A percentile compares a stretch with the other conserved stretches of the same genome.
phyloP scores from a whole-genome alignment of 1,140 invertebrate species.

The Sminthurinus signatus region DNA sequence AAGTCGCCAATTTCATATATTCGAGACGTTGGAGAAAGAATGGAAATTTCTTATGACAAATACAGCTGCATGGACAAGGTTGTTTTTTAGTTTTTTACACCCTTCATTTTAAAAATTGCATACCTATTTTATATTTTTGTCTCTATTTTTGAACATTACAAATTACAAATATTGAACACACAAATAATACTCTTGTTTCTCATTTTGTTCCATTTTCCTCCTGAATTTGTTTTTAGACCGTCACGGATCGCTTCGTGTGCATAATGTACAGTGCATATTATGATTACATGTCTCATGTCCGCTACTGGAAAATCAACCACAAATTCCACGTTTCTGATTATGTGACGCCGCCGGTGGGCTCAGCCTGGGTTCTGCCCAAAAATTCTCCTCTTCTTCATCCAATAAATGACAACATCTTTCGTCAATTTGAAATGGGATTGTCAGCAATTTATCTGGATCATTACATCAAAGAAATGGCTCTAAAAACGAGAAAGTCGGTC shows the following conservation, averaged over 20 bases:
- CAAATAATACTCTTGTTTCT: no score
- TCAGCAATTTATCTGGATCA: constrained; percentile 29
- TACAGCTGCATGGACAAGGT: constrained; percentile 32
- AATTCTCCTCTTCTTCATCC: constrained; percentile 26
- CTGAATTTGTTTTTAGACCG: constrained; percentile 9
- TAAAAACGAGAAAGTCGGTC: constrained; percentile 12
- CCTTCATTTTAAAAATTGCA: background rate
- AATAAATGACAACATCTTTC: constrained; percentile 17
- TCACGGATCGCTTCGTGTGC: constrained; percentile 26
- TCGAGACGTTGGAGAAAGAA: constrained; percentile 26
- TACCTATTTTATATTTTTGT: no score
- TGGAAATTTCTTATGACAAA: constrained; percentile 32
- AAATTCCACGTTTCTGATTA: constrained; percentile 35
- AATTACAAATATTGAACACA: no score
- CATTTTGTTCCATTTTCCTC: no score
- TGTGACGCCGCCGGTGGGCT: constrained; percentile 37
- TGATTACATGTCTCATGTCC: constrained; percentile 32
- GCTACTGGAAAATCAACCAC: constrained; percentile 35
- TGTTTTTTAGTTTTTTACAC: no score
- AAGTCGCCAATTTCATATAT: constrained; percentile 33
- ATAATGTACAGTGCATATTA: constrained; percentile 37
- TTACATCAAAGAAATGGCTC: constrained; percentile 20
- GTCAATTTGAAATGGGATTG: constrained; percentile 34
- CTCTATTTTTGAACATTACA: no score
- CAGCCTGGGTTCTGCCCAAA: constrained; percentile 35